These are phyloP conservation scores for Fregetta grallaria DNA, from an alignment of 2,113 vertebrate genomes.

Conservation along the genomic window DNA sequence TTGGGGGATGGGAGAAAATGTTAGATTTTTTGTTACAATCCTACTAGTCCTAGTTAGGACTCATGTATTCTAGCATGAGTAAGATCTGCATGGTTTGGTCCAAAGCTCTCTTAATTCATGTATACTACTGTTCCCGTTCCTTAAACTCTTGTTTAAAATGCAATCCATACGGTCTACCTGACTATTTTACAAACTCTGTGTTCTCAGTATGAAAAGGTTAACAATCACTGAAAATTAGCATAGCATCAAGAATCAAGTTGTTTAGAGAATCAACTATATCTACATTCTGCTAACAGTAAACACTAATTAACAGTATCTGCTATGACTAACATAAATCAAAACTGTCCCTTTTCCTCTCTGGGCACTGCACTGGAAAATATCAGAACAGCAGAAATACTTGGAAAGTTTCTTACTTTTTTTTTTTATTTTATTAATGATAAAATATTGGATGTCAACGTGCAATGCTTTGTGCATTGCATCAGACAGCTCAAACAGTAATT, in stretches of 20 bases:
- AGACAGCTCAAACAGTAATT: constrained; percentile 77
- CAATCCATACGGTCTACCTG: not conserved
- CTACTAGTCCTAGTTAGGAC: not conserved
- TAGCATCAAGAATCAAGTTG: not conserved
- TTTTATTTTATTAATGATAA: constrained; percentile 77
- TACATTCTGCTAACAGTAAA: constrained; percentile 33
- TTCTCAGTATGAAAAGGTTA: not conserved
- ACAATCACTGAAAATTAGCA: constrained; percentile 9
- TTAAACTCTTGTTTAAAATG: not conserved
- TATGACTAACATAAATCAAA: constrained; percentile 69
- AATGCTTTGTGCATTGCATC: constrained; percentile 70
- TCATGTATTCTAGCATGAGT: not conserved
- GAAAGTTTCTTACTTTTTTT: constrained; percentile 67
- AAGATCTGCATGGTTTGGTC: not conserved
- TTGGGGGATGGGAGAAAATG: not conserved
- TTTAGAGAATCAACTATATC: not conserved
- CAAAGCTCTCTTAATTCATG: not conserved
- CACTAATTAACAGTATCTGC: constrained; percentile 61
- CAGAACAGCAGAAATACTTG: constrained; percentile 72
- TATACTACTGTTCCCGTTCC: not conserved
- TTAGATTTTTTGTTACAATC: not conserved
- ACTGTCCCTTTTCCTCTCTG: constrained; percentile 40
- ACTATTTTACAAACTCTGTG: not conserved
- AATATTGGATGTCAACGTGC: constrained; percentile 75
- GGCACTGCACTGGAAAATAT: constrained; percentile 70